phyloP scores from a whole-genome alignment of 2,888 invertebrate genomes.

The Epinotia brunnichana region DNA sequence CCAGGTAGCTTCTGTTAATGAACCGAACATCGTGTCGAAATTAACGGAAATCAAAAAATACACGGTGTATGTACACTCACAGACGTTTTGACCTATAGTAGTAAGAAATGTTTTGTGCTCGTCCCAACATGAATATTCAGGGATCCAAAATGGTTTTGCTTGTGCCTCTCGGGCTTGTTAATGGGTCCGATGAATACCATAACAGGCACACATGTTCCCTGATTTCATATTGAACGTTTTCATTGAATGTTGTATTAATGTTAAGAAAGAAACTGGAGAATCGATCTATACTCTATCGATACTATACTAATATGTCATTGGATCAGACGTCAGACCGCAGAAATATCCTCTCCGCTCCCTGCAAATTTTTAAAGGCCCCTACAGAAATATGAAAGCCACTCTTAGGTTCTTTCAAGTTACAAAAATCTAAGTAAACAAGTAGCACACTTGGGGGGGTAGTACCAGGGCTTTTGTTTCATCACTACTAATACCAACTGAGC shows the following conservation, averaged over 20 bases:
- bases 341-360: neutral
- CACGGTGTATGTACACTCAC: too few relatives aligned
- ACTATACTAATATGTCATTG: neutral
- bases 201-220: slow-evolving; percentile 28
- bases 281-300: neutral
- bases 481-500: too few relatives aligned
- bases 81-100: neutral
- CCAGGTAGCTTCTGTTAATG: too few relatives aligned
- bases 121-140: slow-evolving; percentile 40
- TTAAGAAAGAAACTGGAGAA: neutral
- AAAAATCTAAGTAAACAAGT: neutral
- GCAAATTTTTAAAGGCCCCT: neutral
- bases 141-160: slow-evolving; percentile 29
- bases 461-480: neutral
- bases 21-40: too few relatives aligned
- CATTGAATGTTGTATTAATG: neutral
- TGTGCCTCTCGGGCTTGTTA: slow-evolving; percentile 31
- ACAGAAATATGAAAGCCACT: neutral
- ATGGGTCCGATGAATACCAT: slow-evolving; percentile 35
- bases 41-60: too few relatives aligned
- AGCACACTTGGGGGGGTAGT: too few relatives aligned
- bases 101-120: slow-evolving; percentile 26
- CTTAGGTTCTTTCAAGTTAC: too few relatives aligned
- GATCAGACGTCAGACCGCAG: neutral
- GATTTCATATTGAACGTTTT: slow-evolving; percentile 30